Evolutionary conservation across 2,113 vertebrate genomes (phyloP).

Genomic region (Thryonomys swinderianus): DNA sequence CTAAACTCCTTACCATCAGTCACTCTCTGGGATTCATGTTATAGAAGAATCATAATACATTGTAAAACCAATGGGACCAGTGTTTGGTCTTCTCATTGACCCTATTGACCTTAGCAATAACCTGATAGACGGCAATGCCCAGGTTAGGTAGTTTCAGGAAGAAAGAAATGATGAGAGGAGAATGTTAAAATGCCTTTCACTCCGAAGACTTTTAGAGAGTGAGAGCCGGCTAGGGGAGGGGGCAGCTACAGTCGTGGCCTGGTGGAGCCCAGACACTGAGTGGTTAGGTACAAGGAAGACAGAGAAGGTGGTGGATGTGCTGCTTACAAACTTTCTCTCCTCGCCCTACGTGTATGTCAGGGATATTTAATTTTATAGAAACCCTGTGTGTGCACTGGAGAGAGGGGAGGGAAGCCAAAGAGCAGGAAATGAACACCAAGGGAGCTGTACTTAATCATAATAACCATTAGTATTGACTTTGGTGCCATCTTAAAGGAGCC

Average conservation of each 20-base stretch:
- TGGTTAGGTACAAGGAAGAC: not conserved
- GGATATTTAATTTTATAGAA: slow-evolving; percentile 56
- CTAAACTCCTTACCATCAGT: not conserved
- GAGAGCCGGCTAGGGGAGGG: not conserved
- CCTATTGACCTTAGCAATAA: not conserved
- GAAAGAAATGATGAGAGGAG: not conserved
- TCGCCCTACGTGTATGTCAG: slow-evolving; percentile 42
- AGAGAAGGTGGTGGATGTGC: not conserved
- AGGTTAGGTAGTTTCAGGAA: not conserved
- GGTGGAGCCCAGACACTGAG: not conserved
- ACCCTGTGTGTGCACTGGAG: not conserved
- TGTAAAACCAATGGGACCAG: not conserved
- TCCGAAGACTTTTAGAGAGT: not conserved
- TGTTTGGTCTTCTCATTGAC: slow-evolving; percentile 31
- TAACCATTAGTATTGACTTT: slow-evolving; percentile 86
- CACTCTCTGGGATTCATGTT: not conserved
- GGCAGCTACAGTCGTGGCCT: not conserved
- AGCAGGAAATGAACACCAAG: slow-evolving; percentile 71
- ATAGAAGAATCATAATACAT: not conserved
- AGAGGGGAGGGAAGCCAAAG: slow-evolving; percentile 51
- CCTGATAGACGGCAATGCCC: not conserved
- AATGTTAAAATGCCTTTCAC: slow-evolving; percentile 10
- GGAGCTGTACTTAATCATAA: slow-evolving; percentile 80
- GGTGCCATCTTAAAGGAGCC: slow-evolving; percentile 81
- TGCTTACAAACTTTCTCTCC: slow-evolving; percentile 47